Evolutionary conservation across 2,797 vertebrate species (phyloP).

Genomic region (Xyrichtys novacula): DNA sequence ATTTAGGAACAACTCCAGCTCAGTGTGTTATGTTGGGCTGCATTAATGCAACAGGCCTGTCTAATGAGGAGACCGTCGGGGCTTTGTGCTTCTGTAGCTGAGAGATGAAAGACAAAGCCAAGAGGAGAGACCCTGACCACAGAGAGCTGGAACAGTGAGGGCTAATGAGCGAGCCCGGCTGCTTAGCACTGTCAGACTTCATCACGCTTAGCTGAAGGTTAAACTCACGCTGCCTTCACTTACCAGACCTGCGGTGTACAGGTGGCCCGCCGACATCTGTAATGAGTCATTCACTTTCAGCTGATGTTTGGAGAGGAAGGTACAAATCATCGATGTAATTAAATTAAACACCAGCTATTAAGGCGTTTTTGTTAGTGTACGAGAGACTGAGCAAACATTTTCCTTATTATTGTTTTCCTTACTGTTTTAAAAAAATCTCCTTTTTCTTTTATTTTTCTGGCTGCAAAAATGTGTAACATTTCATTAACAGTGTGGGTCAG

Average conservation of each 20-base stretch:
- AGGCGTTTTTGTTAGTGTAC: conserved; percentile 8
- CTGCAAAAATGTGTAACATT: background rate
- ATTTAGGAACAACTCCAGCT: conserved; percentile 68
- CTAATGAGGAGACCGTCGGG: conserved; percentile 77
- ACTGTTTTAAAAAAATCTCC: background rate
- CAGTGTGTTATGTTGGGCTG: conserved; percentile 62
- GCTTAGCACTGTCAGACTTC: conserved; percentile 71
- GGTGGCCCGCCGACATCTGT: conserved; percentile 59
- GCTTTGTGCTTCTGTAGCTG: conserved; percentile 66
- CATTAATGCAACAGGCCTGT: conserved; percentile 73
- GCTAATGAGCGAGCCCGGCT: conserved; percentile 70
- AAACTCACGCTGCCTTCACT: conserved; percentile 52
- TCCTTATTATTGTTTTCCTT: background rate
- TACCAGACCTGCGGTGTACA: conserved; percentile 52
- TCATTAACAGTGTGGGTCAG: conserved; percentile 17
- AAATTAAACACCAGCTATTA: conserved; percentile 25
- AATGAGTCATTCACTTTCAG: conserved; percentile 40
- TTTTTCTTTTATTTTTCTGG: background rate
- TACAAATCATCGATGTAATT: conserved; percentile 42
- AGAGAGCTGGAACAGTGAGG: conserved; percentile 53
- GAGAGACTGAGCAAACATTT: background rate
- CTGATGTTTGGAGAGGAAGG: conserved; percentile 41
- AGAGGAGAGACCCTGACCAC: conserved; percentile 67
- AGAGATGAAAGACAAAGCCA: conserved; percentile 76
- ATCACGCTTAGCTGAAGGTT: conserved; percentile 69